Conservation (phyloP, 2,888 invertebrate genomes). For the Papilio gigon region DNA sequence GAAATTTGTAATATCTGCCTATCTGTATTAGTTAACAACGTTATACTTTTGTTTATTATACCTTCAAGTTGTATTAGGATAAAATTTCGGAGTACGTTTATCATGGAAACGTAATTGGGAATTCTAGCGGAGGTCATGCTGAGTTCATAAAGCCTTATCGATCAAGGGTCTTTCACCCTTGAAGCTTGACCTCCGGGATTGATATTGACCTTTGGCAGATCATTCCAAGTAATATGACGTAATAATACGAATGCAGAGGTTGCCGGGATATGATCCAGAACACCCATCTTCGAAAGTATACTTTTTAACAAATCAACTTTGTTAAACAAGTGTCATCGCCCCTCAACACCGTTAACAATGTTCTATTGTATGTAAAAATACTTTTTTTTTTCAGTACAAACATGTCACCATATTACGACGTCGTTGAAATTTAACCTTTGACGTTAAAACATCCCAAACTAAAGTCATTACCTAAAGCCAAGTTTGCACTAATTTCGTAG, state of each 20-base stretch:
- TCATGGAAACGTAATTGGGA: too few relatives aligned
- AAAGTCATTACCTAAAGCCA: background rate
- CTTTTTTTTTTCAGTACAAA: conserved; percentile 17
- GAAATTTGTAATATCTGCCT: too few relatives aligned
- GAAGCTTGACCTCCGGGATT: background rate
- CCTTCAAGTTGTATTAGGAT: too few relatives aligned
- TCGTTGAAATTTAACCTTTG: conserved; percentile 10
- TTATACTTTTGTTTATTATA: too few relatives aligned
- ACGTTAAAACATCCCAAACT: background rate
- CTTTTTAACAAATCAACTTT: background rate
- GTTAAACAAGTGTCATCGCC: conserved; percentile 17
- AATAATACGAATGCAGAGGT: too few relatives aligned
- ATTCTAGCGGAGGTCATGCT: conserved; percentile 2
- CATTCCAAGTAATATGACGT: background rate
- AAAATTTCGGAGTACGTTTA: too few relatives aligned
- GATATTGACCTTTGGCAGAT: conserved; percentile 25
- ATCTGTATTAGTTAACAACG: too few relatives aligned
- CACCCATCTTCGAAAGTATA: background rate
- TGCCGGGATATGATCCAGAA: background rate
- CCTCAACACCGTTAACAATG: conserved; percentile 9
- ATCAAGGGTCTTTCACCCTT: conserved; percentile 25
- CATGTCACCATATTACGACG: conserved; percentile 6
- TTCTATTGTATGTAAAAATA: conserved; percentile 30
- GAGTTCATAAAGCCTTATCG: conserved; percentile 19
- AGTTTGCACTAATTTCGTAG: background rate